Base-by-base conservation (phyloP, 2,113 vertebrate genomes). In the Forbesichthys agassizii region DNA sequence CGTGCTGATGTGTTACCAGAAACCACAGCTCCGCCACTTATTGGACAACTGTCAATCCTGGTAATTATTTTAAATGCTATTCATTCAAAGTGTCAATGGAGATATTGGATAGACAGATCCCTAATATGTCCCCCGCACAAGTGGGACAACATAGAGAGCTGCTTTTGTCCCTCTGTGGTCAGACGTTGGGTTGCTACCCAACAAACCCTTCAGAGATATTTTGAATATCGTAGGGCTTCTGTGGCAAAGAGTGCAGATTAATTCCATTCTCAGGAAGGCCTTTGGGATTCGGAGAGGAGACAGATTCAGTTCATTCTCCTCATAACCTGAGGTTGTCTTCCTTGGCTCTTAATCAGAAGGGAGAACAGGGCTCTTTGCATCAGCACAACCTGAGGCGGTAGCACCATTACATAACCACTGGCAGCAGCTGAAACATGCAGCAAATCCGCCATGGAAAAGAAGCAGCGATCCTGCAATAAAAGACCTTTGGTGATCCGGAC, bases 351-450 rank as follows among this genome's bases (percentile, higher is more conserved):
- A 52, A 69, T 77, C 73, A 65, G 69, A 78, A 53, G 73, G 14
- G 58, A 74, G 75, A 79, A 74, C 69, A 20, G 53, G 42, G 61
- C 84, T 86, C 79, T 68, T 63, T 47, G 77, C 73, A 75, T 74
- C 70, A 20, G 71, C 67, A 52, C 68, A 77, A 80, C 73, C 88
- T 64, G 79, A 64, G 74, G 73, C 51, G 64, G 77, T 68, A 81
- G 69, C 74, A 36, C 79, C 68, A 74, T 89, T 83, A 83, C 75
- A 67, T 85, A 80, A 83, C 74, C 79, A n/a, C 70, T 62, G 65
- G 74, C 62, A 71, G 42, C 63, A 71, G 60, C 57, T 66, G 51
- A 79, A 88, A 80, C 70, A 71, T 74, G 75, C 73, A 61, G 18
- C 51, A 68, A 49, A 69, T 60, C 61, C 60, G 55, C 79, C 65